Evolutionary conservation across 92 coral and sea anemone species (phyloP).

Genomic region (Umimayanthus kanabou): DNA sequence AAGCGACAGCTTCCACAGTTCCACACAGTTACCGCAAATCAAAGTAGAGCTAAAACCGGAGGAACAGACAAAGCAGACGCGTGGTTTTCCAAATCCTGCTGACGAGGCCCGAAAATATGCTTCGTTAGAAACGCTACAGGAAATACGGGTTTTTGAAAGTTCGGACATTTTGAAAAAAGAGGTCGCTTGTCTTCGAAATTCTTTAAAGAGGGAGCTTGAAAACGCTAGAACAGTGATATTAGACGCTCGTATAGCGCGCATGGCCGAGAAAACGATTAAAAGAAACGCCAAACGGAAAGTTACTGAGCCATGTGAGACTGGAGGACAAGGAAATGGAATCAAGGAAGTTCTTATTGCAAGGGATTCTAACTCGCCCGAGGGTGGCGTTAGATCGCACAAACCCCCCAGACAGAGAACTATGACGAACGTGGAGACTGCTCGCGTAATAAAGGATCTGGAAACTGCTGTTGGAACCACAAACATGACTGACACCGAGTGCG

Average conservation of each 20-base stretch:
- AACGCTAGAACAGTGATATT: constrained; percentile 1
- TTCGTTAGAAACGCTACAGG: background rate
- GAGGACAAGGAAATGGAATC: background rate
- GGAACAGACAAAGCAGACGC: background rate
- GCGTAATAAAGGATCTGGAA: background rate
- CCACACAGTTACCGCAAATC: constrained; percentile 20
- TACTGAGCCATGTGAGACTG: background rate
- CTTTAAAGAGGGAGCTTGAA: background rate
- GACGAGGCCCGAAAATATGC: background rate
- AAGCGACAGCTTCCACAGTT: background rate
- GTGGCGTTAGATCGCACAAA: background rate
- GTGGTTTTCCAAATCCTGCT: background rate
- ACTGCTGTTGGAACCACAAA: background rate
- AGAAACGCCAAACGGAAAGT: background rate
- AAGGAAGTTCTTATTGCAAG: too few species aligned
- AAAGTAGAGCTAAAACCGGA: background rate
- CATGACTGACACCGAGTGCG: background rate
- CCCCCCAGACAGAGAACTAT: background rate
- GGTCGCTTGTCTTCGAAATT: background rate
- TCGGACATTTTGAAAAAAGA: constrained; percentile 15
- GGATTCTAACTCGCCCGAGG: background rate
- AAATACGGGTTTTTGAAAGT: background rate
- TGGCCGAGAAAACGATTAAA: constrained; percentile 14
- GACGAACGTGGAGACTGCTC: background rate
- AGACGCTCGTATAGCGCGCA: background rate